These are phyloP conservation scores for Rana temporaria DNA, from an alignment of 2,113 vertebrate genomes.

Conservation along the genomic window DNA sequence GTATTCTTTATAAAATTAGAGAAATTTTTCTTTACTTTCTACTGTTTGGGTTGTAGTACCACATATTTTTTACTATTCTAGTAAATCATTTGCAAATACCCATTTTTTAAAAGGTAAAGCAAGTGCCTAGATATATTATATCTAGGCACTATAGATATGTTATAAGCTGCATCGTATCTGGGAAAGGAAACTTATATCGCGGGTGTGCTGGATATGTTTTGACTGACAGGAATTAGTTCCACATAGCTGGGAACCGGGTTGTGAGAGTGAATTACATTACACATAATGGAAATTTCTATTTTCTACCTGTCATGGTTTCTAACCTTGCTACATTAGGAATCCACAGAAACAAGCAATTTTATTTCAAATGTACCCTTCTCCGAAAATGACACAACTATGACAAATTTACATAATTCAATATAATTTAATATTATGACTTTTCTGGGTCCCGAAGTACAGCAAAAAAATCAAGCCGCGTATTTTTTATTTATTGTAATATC, in stretches of 20 bases:
- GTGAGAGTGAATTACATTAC: conserved; percentile 3
- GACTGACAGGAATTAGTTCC: conserved; percentile 23
- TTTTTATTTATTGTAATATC: conserved; percentile 1
- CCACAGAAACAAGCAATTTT: conserved; percentile 30
- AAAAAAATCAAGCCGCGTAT: neutral
- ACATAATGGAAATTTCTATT: conserved; percentile 40
- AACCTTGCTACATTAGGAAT: neutral
- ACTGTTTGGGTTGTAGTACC: too few relatives aligned
- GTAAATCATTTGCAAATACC: too few relatives aligned
- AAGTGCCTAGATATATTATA: too few relatives aligned
- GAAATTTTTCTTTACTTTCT: too few relatives aligned
- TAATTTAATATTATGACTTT: neutral
- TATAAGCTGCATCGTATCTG: too few relatives aligned
- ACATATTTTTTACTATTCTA: too few relatives aligned
- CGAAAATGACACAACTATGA: neutral
- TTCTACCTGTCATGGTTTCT: conserved; percentile 16
- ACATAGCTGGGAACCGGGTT: neutral
- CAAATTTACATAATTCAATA: conserved; percentile 20
- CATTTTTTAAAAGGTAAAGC: too few relatives aligned
- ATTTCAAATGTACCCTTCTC: neutral
- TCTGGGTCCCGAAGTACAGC: neutral
- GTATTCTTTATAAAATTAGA: too few relatives aligned
- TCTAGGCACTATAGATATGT: too few relatives aligned
- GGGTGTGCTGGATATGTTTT: neutral
- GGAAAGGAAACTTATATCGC: too few relatives aligned